Evolutionary conservation across 2,113 vertebrate genomes (phyloP).

Genomic region (Corydoras sp.): DNA sequence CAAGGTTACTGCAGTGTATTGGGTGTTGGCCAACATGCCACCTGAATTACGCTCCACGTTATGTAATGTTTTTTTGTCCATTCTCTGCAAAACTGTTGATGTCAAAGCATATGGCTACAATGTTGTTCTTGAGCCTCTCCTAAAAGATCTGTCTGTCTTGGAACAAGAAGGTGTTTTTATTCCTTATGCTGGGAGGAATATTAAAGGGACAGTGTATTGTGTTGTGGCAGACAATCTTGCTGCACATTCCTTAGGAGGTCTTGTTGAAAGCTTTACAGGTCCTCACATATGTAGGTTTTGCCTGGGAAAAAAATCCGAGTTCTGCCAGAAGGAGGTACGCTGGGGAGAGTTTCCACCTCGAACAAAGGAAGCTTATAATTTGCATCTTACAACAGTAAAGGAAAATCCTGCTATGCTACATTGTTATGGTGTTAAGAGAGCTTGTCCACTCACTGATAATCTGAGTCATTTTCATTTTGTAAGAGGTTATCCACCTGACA

Average conservation of each 20-base stretch:
- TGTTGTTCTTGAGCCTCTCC: slow-evolving; percentile 20
- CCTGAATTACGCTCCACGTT: no score
- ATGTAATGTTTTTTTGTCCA: no score
- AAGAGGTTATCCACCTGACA: not conserved
- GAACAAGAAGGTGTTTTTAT: slow-evolving; percentile 24
- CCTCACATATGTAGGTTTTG: slow-evolving; percentile 23
- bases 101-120: slow-evolving; percentile 19
- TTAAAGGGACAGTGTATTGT: slow-evolving; percentile 25
- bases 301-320: slow-evolving; percentile 6
- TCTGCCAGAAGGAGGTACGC: slow-evolving; percentile 9
- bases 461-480: slow-evolving; percentile 9
- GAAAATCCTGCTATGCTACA: not conserved
- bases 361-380: slow-evolving; percentile 7
- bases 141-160: slow-evolving; percentile 8
- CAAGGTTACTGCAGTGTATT: slow-evolving; percentile 19
- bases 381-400: slow-evolving; percentile 16
- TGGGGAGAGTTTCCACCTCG: slow-evolving; percentile 14
- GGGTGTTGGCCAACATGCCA: slow-evolving; percentile 3
- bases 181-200: slow-evolving; percentile 14
- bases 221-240: slow-evolving; percentile 15
- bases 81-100: no score
- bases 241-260: slow-evolving; percentile 10
- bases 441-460: slow-evolving; percentile 8
- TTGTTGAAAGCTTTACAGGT: slow-evolving; percentile 18
- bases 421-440: slow-evolving; percentile 5